Evolutionary conservation across 2,888 invertebrate genomes (phyloP).

Genomic region (Melinaea menophilus): DNA sequence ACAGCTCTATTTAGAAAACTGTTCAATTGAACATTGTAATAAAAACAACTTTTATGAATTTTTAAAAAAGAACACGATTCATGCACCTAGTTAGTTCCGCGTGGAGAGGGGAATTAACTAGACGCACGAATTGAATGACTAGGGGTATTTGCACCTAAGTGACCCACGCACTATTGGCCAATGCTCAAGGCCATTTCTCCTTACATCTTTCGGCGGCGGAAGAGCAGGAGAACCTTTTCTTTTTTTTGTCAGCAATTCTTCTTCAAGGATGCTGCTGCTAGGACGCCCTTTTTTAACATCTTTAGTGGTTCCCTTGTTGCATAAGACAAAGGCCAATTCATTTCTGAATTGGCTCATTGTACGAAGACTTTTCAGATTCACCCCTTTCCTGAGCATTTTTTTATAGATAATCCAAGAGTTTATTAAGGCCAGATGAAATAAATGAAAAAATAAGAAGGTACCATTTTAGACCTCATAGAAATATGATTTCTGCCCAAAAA

Average conservation of each 20-base stretch:
- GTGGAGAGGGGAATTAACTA: too few relatives aligned
- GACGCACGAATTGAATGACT: too few relatives aligned
- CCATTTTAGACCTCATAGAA: conserved; percentile 44
- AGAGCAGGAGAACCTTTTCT: conserved; percentile 23
- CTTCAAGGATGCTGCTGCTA: conserved; percentile 42
- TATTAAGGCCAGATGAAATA: conserved; percentile 42
- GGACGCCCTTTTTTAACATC: conserved; percentile 45
- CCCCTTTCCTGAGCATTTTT: conserved; percentile 39
- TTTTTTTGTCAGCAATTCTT: conserved; percentile 42
- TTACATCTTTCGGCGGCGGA: too few relatives aligned
- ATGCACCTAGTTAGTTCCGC: too few relatives aligned
- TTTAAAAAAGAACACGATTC: too few relatives aligned
- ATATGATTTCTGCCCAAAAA: conserved; percentile 43
- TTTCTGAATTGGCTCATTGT: conserved; percentile 43
- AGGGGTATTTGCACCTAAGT: too few relatives aligned
- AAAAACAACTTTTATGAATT: too few relatives aligned
- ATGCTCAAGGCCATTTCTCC: too few relatives aligned
- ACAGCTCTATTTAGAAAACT: too few relatives aligned
- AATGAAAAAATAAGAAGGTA: conserved; percentile 44
- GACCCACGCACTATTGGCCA: too few relatives aligned
- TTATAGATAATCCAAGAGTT: conserved; percentile 43
- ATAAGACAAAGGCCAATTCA: conserved; percentile 47
- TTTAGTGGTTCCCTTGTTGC: conserved; percentile 45
- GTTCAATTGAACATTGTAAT: too few relatives aligned
- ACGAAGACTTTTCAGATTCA: conserved; percentile 45